Percentiles rank a stretch among this genome's conserved stretches.
Evolutionary conservation across 2,113 vertebrate species (phyloP).

Genomic region (Oplegnathus fasciatus): DNA sequence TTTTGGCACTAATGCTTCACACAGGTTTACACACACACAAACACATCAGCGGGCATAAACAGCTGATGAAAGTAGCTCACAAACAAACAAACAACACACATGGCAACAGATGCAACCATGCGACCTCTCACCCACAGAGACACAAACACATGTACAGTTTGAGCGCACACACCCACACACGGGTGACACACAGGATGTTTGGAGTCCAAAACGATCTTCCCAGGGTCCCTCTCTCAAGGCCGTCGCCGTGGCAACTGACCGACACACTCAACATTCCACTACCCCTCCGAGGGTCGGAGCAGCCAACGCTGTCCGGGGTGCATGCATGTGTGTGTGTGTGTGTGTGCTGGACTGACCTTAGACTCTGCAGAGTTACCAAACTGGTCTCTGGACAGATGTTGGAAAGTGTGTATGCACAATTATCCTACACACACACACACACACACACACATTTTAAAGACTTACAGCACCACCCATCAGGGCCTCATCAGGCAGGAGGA

Average conservation of each 20-base stretch:
- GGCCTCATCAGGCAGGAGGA: conserved; percentile 28
- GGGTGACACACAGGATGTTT: conserved; percentile 81
- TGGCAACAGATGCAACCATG: conserved; percentile 56
- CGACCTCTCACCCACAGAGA: conserved; percentile 65
- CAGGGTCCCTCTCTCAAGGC: conserved; percentile 82
- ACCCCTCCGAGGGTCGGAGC: conserved; percentile 71
- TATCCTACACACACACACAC: conserved; percentile 12
- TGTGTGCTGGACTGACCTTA: conserved; percentile 36
- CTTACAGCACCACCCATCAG: conserved; percentile 43
- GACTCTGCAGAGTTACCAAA: conserved; percentile 56
- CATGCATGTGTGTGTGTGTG: conserved; percentile 31
- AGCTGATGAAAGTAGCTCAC: conserved; percentile 42
- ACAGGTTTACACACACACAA: conserved; percentile 9
- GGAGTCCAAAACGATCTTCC: conserved; percentile 78
- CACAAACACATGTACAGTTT: conserved; percentile 58
- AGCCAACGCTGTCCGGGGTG: conserved; percentile 67
- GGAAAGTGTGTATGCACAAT: conserved; percentile 27
- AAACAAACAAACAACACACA: conserved; percentile 47
- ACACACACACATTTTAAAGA: conserved; percentile 21
- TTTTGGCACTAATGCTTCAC: neutral
- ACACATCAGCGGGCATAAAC: conserved; percentile 17
- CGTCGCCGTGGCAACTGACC: conserved; percentile 67
- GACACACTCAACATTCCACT: conserved; percentile 79
- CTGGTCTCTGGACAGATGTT: conserved; percentile 37
- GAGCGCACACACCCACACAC: conserved; percentile 56